Evolutionary conservation across 2,888 invertebrate genomes (phyloP).

Genomic region (Parascotia fuliginaria): DNA sequence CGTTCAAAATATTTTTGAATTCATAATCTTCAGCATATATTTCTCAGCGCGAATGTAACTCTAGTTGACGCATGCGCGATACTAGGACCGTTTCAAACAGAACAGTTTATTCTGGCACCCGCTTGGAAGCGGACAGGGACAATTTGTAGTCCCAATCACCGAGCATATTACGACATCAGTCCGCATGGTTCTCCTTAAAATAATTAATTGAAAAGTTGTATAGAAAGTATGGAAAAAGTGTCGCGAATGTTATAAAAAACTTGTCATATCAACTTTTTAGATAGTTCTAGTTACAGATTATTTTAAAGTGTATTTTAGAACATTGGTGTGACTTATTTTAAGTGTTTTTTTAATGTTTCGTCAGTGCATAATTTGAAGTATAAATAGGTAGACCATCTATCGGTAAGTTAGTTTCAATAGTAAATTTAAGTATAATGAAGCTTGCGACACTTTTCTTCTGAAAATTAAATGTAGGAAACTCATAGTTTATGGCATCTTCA

Average conservation of each 20-base stretch:
- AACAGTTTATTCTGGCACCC: constrained; percentile 44
- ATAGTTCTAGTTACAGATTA: constrained; percentile 16
- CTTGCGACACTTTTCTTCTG: no score
- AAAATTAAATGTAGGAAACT: no score
- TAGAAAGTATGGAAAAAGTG: constrained; percentile 3
- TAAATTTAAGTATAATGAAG: no score
- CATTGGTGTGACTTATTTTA: constrained; percentile 24
- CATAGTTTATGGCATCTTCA: no score
- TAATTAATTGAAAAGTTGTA: constrained; percentile 3
- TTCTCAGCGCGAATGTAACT: constrained; percentile 12
- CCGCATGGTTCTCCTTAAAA: constrained; percentile 2
- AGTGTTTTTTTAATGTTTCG: constrained; percentile 16
- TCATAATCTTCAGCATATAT: constrained; percentile 3
- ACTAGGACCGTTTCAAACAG: constrained; percentile 23
- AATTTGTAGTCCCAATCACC: constrained; percentile 1
- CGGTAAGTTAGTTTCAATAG: constrained; percentile 32
- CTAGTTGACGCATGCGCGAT: constrained; percentile 38
- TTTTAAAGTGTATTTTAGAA: constrained; percentile 20
- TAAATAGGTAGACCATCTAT: constrained; percentile 1
- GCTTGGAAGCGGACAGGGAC: constrained; percentile 35
- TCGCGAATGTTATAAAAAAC: not conserved
- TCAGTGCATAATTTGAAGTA: constrained; percentile 18
- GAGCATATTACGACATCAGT: constrained; percentile 20
- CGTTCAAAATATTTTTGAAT: not conserved
- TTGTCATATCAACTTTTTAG: constrained; percentile 8